These are phyloP conservation scores for Anticlea derivata DNA, from an alignment of 2,888 invertebrate genomes.

Conservation along the genomic window DNA sequence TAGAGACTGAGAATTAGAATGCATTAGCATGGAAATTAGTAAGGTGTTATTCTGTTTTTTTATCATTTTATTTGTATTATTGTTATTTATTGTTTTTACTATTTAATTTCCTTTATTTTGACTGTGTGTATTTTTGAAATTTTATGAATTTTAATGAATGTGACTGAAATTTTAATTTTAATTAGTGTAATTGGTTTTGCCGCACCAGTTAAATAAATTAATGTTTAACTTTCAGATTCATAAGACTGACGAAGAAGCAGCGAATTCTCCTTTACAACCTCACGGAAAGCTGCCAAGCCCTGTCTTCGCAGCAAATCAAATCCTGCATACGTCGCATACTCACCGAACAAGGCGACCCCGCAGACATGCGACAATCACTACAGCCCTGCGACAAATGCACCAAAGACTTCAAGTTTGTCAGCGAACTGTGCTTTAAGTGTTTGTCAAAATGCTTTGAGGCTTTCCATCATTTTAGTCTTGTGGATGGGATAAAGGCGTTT, in stretches of 20 bases:
- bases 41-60: too few species aligned
- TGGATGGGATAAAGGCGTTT: slow-evolving; percentile 71
- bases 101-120: too few species aligned
- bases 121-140: too few species aligned
- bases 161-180: too few species aligned
- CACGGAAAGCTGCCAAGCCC: slow-evolving; percentile 55
- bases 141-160: too few species aligned
- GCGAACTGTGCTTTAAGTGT: slow-evolving; percentile 67
- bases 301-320: slow-evolving; percentile 64
- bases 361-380: slow-evolving; percentile 51
- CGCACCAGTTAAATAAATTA: neutral
- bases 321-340: slow-evolving; percentile 66
- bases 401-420: slow-evolving; percentile 55
- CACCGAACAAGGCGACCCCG: slow-evolving; percentile 64
- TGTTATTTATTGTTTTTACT: too few species aligned
- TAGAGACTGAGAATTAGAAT: too few species aligned
- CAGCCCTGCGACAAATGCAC: slow-evolving; percentile 54
- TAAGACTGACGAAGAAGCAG: slow-evolving; percentile 64
- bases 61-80: too few species aligned
- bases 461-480: slow-evolving; percentile 62
- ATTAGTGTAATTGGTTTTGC: too few species aligned
- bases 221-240: slow-evolving; percentile 52
- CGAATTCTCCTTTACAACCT: slow-evolving; percentile 69
- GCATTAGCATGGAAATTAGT: too few species aligned
- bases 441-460: slow-evolving; percentile 61